These are phyloP conservation scores for Anguilla megastoma DNA, from an alignment of 2,797 vertebrate species.

Conservation along the genomic window DNA sequence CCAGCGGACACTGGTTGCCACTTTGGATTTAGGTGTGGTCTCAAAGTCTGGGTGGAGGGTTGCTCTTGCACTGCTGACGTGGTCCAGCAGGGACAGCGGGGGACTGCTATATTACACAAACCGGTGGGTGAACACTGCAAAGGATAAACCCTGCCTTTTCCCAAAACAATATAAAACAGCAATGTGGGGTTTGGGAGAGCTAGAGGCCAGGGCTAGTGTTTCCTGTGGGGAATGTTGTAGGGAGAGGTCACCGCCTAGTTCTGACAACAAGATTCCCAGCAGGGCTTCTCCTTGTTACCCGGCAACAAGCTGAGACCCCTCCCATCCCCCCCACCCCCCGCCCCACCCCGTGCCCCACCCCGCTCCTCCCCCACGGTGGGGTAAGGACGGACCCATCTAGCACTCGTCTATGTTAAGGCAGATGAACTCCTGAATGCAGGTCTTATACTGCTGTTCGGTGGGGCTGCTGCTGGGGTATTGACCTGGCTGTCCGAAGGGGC, in stretches of 20 bases:
- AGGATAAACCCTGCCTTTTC: constrained; percentile 10
- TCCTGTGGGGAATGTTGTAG: constrained; percentile 34
- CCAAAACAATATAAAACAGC: not conserved
- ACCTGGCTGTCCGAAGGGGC: constrained; percentile 87
- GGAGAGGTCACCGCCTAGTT: constrained; percentile 14
- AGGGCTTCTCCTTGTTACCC: constrained; percentile 20
- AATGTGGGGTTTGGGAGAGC: constrained; percentile 9
- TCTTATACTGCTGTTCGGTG: constrained; percentile 95
- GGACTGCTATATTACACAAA: not conserved
- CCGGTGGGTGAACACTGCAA: constrained; percentile 27
- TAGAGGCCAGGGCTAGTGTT: constrained; percentile 37
- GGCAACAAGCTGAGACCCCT: not conserved
- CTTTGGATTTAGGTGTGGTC: constrained; percentile 10
- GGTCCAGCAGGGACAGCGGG: not conserved
- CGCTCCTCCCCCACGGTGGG: not conserved
- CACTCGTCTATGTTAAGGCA: constrained; percentile 90
- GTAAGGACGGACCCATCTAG: constrained; percentile 58
- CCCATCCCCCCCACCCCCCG: not conserved
- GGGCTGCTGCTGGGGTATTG: constrained; percentile 90
- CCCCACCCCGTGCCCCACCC: not conserved
- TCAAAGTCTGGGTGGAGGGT: not conserved
- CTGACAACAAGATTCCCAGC: constrained; percentile 34
- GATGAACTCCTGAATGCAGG: constrained; percentile 98
- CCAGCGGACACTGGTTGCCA: constrained; percentile 3
- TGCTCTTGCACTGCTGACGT: constrained; percentile 24